These are phyloP conservation scores for Brachionus koreanus DNA, from an alignment of 1,140 invertebrate species.

Conservation along the genomic window DNA sequence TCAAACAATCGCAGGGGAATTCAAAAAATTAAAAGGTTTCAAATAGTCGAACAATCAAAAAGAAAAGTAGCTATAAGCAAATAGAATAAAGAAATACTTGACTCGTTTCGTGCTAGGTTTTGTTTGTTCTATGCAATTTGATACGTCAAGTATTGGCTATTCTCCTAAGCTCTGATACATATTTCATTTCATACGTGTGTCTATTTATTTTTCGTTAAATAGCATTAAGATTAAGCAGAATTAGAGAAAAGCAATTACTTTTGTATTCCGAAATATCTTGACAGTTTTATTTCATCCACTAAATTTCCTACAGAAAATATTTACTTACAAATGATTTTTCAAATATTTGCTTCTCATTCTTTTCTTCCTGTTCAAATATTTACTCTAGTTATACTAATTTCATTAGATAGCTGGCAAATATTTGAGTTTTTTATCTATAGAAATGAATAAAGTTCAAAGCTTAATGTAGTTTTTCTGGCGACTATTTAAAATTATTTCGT, in stretches of 20 bases:
- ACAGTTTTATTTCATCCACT: background rate
- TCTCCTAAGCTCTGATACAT: background rate
- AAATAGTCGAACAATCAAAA: background rate
- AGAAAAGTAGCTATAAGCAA: constrained; percentile 18
- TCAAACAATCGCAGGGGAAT: background rate
- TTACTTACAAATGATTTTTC: background rate
- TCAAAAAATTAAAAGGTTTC: background rate
- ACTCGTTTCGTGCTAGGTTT: background rate
- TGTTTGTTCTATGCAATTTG: constrained; percentile 10
- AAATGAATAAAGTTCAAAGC: background rate
- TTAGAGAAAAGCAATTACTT: background rate
- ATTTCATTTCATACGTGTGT: constrained; percentile 20
- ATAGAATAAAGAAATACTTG: background rate
- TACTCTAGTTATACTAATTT: constrained; percentile 20
- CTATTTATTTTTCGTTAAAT: background rate
- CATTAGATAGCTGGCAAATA: constrained; percentile 16
- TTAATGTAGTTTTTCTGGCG: background rate
- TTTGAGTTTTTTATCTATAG: constrained; percentile 1
- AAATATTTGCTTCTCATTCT: constrained; percentile 35
- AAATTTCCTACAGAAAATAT: constrained; percentile 8
- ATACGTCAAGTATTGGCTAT: background rate
- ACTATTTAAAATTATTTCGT: background rate
- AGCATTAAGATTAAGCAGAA: background rate
- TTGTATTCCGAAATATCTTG: background rate
- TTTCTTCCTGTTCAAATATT: constrained; percentile 36